Evolutionary conservation across 2,888 invertebrate species (phyloP), one percentile per base, ranked within the genome.

Genomic region (Ditylenchus weischeri): DNA sequence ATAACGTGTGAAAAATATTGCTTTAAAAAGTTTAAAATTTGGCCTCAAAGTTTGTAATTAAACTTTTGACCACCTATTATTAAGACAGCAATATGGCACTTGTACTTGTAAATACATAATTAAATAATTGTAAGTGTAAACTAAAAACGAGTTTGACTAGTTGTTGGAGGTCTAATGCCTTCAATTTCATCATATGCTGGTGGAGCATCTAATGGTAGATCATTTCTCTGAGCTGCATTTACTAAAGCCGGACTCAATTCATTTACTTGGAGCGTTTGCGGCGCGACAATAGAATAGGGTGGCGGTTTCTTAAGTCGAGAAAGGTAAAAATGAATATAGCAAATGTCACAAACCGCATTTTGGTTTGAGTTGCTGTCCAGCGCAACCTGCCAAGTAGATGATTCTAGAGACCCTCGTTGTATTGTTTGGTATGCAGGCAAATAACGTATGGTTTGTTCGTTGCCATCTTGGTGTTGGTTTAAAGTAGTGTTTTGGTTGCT

Each of bases 161-260:
- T 43, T 43, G 43, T 43, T 8, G 43, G 43, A 43, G 43, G 8
- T 13, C 13, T 10, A 43, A 43, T 54, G 2, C 7, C 7, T 11
- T 54, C 54, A 5, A 54, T 54, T 18, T 54, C 54, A 54, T 54
- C 54, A 29, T 54, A 54, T 5, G 54, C 54, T 54, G 54, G 54
- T n/a, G 54, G 54, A 54, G 54, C 54, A 54, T 54, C 29, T 54
- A 2, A n/a, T 10, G 15, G 54, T 29, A 23, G 6, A 50, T 2
- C 29, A 54, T 54, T 54, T 7, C 29, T 21, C 54, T 54, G 15
- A 54, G 13, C 29, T 54, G 54, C 21, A 50, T 50, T 21, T 19
- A 21, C 11, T 54, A 54, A 1, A 54, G 4, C 2, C 4, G 54
- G n/a, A 18, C 23, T n/a, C 11, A 29, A 18, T 54, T 13, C 43